Evolutionary conservation across 1,140 invertebrate species (phyloP), one percentile per base, ranked within the genome.

Genomic region (Mizuhopecten yessoensis): DNA sequence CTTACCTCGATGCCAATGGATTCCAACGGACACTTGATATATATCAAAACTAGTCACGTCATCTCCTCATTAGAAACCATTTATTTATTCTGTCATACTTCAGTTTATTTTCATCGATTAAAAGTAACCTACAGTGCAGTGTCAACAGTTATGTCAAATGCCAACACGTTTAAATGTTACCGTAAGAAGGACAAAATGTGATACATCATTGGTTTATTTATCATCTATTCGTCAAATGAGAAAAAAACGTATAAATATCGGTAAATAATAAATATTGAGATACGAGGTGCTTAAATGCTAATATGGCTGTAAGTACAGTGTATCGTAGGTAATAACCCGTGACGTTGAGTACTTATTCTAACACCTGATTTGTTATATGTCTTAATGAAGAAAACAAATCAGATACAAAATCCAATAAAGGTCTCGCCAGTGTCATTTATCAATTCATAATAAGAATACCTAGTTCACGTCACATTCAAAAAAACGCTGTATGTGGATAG

Each of bases 81-180:
- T 75, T 75, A 75, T 75, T 75, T 75, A 75, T 75, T 75, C 57
- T 75, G 57, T 75, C 57, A 75, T 75, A 75, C 20, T 75, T 7
- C n/a, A 75, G 57, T 75, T 75, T 75, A 29, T 75, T 75, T 75
- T 75, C 57, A 75, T 75, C 57, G 57, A 75, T 75, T 75, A 75
- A 75, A 75, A 17, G 23, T 75, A 29, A 75, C 57, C 11, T 29
- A 29, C n/a, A 7, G 57, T 29, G n/a, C 57, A 75, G 9, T 75
- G n/a, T 49, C n/a, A 75, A n/a, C 0, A 29, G 57, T 75, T n/a
- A 75, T 29, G 29, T 5, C 57, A 75, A 75, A 75, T 75, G 57
- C 57, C 57, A 75, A 75, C 57, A 75, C 57, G 57, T n/a, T n/a
- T 17, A 75, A 75, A 75, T 75, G 57, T 75, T 75, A 75, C 7